Conservation (phyloP, 2,797 vertebrate species). For the Podarcis lilfordi region DNA sequence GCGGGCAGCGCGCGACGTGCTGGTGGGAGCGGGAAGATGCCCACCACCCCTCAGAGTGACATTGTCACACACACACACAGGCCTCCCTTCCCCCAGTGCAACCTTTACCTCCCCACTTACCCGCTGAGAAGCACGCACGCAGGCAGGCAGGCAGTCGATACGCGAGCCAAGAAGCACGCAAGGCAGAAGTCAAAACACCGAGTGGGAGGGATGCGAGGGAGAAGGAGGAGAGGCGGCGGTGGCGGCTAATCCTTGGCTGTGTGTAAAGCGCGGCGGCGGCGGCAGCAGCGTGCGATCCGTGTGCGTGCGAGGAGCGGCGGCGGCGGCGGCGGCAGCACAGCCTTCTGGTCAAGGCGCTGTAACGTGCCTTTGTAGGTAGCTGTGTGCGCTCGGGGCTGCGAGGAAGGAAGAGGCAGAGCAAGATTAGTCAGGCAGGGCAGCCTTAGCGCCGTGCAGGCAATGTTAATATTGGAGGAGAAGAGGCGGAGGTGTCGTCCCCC, state of each 20-base stretch:
- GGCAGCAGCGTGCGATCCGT: not conserved
- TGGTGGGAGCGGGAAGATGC: not conserved
- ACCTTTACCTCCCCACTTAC: slow-evolving; percentile 50
- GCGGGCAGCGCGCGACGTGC: not conserved
- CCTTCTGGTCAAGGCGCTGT: slow-evolving; percentile 38
- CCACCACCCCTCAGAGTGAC: not conserved
- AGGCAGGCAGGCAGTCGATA: slow-evolving; percentile 49
- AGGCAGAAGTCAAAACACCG: slow-evolving; percentile 23
- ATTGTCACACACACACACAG: not conserved
- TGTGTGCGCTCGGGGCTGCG: slow-evolving; percentile 3
- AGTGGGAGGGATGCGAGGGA: not conserved
- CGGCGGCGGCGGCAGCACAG: slow-evolving; percentile 53
- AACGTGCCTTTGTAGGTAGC: slow-evolving; percentile 34
- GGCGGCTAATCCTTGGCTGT: slow-evolving; percentile 63
- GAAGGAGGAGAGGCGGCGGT: slow-evolving; percentile 3
- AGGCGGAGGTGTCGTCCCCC: slow-evolving; percentile 56
- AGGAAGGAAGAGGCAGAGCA: not conserved
- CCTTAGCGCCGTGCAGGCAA: slow-evolving; percentile 49
- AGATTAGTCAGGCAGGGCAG: slow-evolving; percentile 39
- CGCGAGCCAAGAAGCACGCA: slow-evolving; percentile 19
- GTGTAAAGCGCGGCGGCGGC: slow-evolving; percentile 27
- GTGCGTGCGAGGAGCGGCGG: slow-evolving; percentile 9
- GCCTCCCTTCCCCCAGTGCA: slow-evolving; percentile 15
- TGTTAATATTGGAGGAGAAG: slow-evolving; percentile 51
- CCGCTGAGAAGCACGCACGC: not conserved